Percentiles rank a stretch among this genome's conserved stretches.
These are phyloP conservation scores for Notodonta dromedarius DNA, from an alignment of 2,888 invertebrate genomes.

Conservation along the genomic window DNA sequence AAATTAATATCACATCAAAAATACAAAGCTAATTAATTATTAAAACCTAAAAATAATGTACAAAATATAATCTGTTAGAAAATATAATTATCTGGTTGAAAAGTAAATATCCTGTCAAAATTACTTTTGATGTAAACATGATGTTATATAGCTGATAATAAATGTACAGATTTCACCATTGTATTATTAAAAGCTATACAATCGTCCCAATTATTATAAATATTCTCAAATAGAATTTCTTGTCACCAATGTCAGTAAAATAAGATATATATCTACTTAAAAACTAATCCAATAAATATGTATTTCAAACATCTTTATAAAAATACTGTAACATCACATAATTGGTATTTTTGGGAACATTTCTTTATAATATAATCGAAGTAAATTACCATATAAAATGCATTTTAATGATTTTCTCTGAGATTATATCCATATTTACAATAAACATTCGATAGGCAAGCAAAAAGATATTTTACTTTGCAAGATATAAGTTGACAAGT, in stretches of 20 bases:
- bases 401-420: neutral
- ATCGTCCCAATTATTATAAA: neutral
- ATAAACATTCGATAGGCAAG: neutral
- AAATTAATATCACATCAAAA: conserved; percentile 63
- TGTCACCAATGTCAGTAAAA: neutral
- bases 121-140: neutral
- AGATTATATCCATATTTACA: conserved; percentile 3
- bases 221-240: no score
- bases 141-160: no score
- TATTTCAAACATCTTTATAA: conserved; percentile 26
- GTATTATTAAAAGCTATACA: neutral
- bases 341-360: conserved; percentile 20
- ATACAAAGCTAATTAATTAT: conserved; percentile 37
- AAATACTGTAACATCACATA: conserved; percentile 45
- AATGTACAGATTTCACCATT: no score
- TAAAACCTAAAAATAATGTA: conserved; percentile 40
- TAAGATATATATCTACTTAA: neutral
- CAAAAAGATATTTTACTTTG: neutral
- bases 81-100: conserved; percentile 7
- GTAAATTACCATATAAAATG: neutral
- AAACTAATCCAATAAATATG: conserved; percentile 2
- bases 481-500: neutral
- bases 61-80: conserved; percentile 27
- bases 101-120: neutral
- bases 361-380: neutral